These are phyloP conservation scores for Thunnus thynnus DNA, from an alignment of 2,113 vertebrate species.

Conservation along the genomic window DNA sequence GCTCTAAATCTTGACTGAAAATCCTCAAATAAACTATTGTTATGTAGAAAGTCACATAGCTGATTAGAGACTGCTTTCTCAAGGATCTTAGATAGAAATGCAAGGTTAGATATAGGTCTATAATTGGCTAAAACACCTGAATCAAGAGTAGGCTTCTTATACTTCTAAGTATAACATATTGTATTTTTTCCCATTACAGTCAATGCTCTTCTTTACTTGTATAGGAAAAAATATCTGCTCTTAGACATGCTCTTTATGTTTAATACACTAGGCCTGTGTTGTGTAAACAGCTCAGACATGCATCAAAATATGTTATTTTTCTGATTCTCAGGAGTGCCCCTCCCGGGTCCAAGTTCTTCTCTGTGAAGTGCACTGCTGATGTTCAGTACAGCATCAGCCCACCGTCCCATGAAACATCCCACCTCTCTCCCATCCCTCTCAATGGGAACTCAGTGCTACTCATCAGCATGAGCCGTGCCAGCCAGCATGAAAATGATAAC, in stretches of 20 bases:
- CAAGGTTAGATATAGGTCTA: too few species aligned
- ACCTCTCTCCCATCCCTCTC: conserved; percentile 78
- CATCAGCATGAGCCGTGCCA: conserved; percentile 87
- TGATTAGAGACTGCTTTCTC: too few species aligned
- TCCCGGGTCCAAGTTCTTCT: conserved; percentile 82
- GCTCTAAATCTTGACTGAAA: too few species aligned
- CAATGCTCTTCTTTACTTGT: neutral
- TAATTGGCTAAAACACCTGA: too few species aligned
- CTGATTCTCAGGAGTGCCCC: conserved; percentile 87
- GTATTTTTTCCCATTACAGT: too few species aligned
- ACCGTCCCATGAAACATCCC: conserved; percentile 5
- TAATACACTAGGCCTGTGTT: neutral
- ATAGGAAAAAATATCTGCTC: neutral
- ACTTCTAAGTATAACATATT: too few species aligned
- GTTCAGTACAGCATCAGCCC: conserved; percentile 82
- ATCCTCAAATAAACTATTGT: too few species aligned
- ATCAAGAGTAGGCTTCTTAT: too few species aligned
- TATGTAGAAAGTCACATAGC: too few species aligned
- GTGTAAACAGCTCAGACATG: neutral
- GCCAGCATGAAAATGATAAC: conserved; percentile 85
- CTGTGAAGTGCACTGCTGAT: conserved; percentile 85
- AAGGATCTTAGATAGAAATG: too few species aligned
- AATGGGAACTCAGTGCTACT: conserved; percentile 77
- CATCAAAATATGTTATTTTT: neutral
- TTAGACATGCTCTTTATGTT: neutral